phyloP scores from a whole-genome alignment of 2,797 vertebrate species.

The Chelon auratus region DNA sequence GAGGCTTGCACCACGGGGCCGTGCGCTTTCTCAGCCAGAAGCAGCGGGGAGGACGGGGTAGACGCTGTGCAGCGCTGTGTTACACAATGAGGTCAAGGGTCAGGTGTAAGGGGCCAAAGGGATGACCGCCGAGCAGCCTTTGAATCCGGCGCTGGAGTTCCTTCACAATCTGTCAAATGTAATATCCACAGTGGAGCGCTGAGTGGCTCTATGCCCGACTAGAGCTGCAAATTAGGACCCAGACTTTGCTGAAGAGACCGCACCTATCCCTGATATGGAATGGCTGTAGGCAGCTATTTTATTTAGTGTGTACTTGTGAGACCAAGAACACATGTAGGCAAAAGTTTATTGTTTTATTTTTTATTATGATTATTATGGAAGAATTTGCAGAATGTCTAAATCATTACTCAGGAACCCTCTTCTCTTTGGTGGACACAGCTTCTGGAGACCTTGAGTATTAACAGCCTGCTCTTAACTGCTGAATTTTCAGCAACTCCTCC shows the following conservation, averaged over 20 bases:
- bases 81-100: constrained; percentile 72
- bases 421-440: too few species aligned
- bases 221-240: constrained; percentile 16
- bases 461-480: not conserved
- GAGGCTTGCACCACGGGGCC: constrained; percentile 3
- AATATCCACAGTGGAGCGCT: not conserved
- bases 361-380: too few species aligned
- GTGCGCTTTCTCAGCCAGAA: constrained; percentile 40
- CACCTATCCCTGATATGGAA: not conserved
- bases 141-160: constrained; percentile 69
- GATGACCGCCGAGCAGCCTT: constrained; percentile 59
- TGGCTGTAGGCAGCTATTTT: not conserved
- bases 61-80: constrained; percentile 70
- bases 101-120: constrained; percentile 71
- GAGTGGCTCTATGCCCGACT: not conserved
- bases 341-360: not conserved
- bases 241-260: not conserved
- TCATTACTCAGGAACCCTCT: too few species aligned
- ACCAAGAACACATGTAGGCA: not conserved
- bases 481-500: not conserved
- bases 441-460: not conserved
- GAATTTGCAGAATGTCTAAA: too few species aligned
- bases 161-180: constrained; percentile 70
- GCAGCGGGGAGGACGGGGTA: constrained; percentile 55
- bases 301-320: not conserved